Evolutionary conservation across 2,797 vertebrate genomes (phyloP), one percentile per base, ranked within the genome.

Genomic region (Cirrhinus mrigala): DNA sequence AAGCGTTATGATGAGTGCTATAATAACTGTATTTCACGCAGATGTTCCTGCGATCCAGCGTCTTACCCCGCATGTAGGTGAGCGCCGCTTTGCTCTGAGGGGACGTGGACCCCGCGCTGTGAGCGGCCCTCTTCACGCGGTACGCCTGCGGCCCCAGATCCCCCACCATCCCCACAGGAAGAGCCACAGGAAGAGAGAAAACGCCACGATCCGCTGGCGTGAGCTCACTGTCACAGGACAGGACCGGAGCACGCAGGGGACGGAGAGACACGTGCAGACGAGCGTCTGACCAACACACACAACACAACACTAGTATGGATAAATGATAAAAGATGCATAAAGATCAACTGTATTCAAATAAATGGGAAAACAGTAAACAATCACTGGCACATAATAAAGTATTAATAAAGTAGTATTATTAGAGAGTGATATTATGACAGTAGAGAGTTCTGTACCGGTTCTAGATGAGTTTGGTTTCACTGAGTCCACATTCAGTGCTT

Each of bases 121-220:
- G 92, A 74, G 87, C 88, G 62, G 86, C 90, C 79, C 92, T 94
- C 90, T 94, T 96, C 85, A 91, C 86, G 89, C 94, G 94, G 87
- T 88, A 71, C 58, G 88, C 87, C 79, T 92, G 94, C 85, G 92
- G 22, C 84, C 90, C 91, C 87, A 88, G 64, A 44, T 95, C 91
- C 2, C 89, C 94, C 83, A 93, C 92, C 76, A 93, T 89, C 64
- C 86, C 87, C 79, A 81, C 69, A 1, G 93, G 90, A 71, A 93
- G 78, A 73, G 92, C 91, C 66, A 91, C 87, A 6, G 50, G 86
- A 29, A 77, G 69, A 3, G 82, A 79, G 27, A 74, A 83, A 52
- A 76, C 40, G 76, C 76, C 64, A 74, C 90, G 89, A 90, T 92
- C 94, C 44, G 84, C 44, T 40, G 86, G 70, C 46, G 29, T 12